These are phyloP conservation scores for Lethrus apterus DNA, from an alignment of 1,140 invertebrate genomes.

Conservation along the genomic window DNA sequence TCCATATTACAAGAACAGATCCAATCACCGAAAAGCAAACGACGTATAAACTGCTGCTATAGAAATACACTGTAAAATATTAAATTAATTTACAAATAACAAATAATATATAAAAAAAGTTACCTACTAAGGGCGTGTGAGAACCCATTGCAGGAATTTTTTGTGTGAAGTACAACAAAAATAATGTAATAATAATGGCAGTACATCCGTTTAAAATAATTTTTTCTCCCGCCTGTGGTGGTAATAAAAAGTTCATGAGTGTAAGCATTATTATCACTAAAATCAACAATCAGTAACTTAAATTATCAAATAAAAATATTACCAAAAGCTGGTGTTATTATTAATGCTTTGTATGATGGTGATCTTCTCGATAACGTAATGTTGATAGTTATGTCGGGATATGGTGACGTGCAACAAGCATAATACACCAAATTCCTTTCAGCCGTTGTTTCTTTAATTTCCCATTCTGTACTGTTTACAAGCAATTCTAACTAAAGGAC, in stretches of 20 bases:
- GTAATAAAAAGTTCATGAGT: slow-evolving; percentile 56
- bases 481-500: slow-evolving; percentile 30
- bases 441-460: slow-evolving; percentile 42
- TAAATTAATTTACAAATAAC: background rate
- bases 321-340: slow-evolving; percentile 56
- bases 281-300: slow-evolving; percentile 22
- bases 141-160: slow-evolving; percentile 53
- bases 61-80: slow-evolving; percentile 43
- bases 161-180: slow-evolving; percentile 56
- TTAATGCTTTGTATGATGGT: slow-evolving; percentile 52
- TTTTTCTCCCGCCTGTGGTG: slow-evolving; percentile 58
- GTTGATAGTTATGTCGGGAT: slow-evolving; percentile 47
- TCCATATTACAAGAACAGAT: slow-evolving; percentile 52
- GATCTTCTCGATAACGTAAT: slow-evolving; percentile 50
- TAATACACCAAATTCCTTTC: slow-evolving; percentile 43
- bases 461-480: slow-evolving; percentile 52
- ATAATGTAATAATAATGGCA: slow-evolving; percentile 50
- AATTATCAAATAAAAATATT: slow-evolving; percentile 26
- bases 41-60: slow-evolving; percentile 50
- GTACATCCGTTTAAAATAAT: slow-evolving; percentile 53
- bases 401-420: slow-evolving; percentile 49
- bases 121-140: slow-evolving; percentile 58
- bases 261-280: slow-evolving; percentile 55
- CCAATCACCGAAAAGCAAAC: slow-evolving; percentile 54
- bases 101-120: slow-evolving; percentile 12